Conservation (phyloP, 23 tunicate genomes). For the Phallusia fumigata region DNA sequence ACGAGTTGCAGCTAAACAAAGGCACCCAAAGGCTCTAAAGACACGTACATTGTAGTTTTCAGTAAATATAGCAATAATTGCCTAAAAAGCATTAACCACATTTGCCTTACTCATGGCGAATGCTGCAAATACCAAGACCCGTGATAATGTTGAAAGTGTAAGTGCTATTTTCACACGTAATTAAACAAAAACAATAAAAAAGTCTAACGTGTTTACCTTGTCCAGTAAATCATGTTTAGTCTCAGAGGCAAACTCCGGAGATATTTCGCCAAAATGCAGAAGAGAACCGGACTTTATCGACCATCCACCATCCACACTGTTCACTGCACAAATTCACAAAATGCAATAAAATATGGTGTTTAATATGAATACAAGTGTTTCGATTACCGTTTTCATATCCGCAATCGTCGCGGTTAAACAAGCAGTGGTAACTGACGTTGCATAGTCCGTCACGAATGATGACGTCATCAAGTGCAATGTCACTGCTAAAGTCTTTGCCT, state of each 20-base stretch:
- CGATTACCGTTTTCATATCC: conserved; percentile 64
- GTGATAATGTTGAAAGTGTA: too few species aligned
- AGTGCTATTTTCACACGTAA: too few species aligned
- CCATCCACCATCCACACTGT: not conserved
- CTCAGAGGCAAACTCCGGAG: not conserved
- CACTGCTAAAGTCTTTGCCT: conserved; percentile 79
- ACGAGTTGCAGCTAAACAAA: too few species aligned
- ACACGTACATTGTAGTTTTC: too few species aligned
- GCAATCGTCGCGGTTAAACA: conserved; percentile 59
- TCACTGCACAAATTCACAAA: not conserved
- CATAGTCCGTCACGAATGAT: conserved; percentile 69
- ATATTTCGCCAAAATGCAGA: not conserved
- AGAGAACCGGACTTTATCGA: not conserved
- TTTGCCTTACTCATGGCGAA: too few species aligned
- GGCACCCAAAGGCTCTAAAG: too few species aligned
- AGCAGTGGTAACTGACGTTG: conserved; percentile 36
- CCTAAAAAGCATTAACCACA: too few species aligned
- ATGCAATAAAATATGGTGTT: not conserved
- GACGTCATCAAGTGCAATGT: conserved; percentile 91
- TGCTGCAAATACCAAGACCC: too few species aligned
- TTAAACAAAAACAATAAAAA: too few species aligned
- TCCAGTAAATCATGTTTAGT: not conserved
- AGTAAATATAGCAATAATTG: too few species aligned
- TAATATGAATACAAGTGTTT: not conserved
- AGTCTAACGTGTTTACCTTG: too few species aligned